phyloP scores from a whole-genome alignment of 2,888 invertebrate species.

The Achlya flavicornis region DNA sequence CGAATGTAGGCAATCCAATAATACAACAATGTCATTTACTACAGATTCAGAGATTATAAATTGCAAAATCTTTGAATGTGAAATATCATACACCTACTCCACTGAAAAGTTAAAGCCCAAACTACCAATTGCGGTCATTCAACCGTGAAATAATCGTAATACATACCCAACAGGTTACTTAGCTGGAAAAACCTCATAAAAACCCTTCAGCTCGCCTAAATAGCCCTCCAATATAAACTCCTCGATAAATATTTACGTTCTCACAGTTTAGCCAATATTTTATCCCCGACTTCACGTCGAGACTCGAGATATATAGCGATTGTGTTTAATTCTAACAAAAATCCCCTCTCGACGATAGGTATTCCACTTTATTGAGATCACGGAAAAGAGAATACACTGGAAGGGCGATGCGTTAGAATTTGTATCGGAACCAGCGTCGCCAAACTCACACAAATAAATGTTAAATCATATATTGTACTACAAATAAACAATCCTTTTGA shows the following conservation, averaged over 20 bases:
- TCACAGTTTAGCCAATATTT: slow-evolving; percentile 38
- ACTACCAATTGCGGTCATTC: not conserved
- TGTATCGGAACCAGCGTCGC: too few relatives aligned
- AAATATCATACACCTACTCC: too few relatives aligned
- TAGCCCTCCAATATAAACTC: slow-evolving; percentile 40
- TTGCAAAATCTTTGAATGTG: too few relatives aligned
- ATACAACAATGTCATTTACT: too few relatives aligned
- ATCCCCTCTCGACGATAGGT: slow-evolving; percentile 30
- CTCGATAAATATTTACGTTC: slow-evolving; percentile 52
- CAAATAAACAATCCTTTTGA: too few relatives aligned
- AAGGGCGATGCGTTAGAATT: too few relatives aligned
- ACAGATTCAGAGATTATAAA: too few relatives aligned
- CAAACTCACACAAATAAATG: too few relatives aligned
- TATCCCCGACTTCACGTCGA: slow-evolving; percentile 30
- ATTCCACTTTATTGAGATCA: slow-evolving; percentile 31
- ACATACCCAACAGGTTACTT: slow-evolving; percentile 7
- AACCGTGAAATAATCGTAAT: slow-evolving; percentile 9
- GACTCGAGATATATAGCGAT: slow-evolving; percentile 45
- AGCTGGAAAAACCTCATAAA: slow-evolving; percentile 32
- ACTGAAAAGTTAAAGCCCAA: slow-evolving; percentile 3
- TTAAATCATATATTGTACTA: too few relatives aligned
- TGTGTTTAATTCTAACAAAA: slow-evolving; percentile 49
- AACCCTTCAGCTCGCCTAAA: slow-evolving; percentile 35
- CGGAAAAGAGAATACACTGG: too few relatives aligned
- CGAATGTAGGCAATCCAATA: too few relatives aligned